Conservation (phyloP, 1,140 invertebrate species). For the Brachionus paranguensis region DNA sequence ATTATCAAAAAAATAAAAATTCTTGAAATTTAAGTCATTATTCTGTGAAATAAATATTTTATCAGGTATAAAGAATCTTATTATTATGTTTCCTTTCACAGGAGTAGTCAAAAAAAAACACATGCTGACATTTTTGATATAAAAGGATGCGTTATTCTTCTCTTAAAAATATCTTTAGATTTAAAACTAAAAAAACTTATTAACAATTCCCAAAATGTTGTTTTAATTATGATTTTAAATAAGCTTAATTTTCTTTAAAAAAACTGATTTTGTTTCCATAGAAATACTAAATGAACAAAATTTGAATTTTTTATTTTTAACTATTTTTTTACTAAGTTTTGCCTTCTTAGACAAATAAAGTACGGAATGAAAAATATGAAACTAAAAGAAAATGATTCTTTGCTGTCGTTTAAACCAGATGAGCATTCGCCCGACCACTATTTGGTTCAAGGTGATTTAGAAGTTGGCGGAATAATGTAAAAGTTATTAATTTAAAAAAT, state of each 20-base stretch:
- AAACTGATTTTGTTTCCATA: neutral
- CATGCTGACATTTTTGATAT: neutral
- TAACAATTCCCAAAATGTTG: neutral
- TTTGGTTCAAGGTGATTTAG: neutral
- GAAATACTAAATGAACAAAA: neutral
- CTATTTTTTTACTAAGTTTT: neutral
- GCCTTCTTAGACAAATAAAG: neutral
- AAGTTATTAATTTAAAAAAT: neutral
- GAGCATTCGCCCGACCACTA: neutral
- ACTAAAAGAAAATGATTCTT: neutral
- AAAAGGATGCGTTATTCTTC: neutral
- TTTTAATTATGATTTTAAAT: neutral
- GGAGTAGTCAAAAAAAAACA: neutral
- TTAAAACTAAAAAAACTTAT: neutral
- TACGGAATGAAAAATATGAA: constrained; percentile 7
- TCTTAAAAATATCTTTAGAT: neutral
- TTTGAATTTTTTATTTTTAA: neutral
- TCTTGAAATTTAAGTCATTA: neutral
- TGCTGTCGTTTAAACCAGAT: neutral
- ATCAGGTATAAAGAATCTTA: neutral
- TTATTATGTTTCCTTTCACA: neutral
- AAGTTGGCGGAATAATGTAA: neutral
- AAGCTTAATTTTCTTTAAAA: neutral
- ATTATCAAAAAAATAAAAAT: too few relatives aligned
- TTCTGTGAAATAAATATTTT: too few relatives aligned